A percentile compares a stretch with the other conserved stretches of the same genome.
These are phyloP conservation scores for Aquatica leii DNA, from an alignment of 2,888 invertebrate species.

Conservation along the genomic window DNA sequence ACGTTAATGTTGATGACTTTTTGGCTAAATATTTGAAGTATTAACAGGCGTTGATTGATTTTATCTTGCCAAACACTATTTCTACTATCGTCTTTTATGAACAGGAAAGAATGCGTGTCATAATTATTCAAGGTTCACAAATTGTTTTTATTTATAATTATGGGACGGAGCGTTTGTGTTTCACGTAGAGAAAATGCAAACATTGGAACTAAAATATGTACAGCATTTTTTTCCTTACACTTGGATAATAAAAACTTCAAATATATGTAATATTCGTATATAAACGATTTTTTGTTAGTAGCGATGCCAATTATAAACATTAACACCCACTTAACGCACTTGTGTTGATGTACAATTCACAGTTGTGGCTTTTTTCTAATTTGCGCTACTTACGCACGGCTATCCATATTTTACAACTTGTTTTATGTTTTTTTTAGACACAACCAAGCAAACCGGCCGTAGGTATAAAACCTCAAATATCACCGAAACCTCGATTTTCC, in stretches of 20 bases:
- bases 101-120: neutral
- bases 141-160: no score
- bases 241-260: no score
- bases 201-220: no score
- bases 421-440: slow-evolving; percentile 38
- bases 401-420: no score
- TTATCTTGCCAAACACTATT: no score
- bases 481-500: slow-evolving; percentile 61
- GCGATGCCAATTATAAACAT: neutral
- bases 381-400: neutral
- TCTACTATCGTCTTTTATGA: no score
- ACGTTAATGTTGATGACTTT: no score
- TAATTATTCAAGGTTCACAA: neutral
- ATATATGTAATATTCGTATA: neutral
- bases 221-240: no score
- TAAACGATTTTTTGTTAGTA: neutral
- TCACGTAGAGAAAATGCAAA: no score
- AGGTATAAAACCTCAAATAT: slow-evolving; percentile 62
- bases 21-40: no score
- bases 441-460: slow-evolving; percentile 61
- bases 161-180: no score
- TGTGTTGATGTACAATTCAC: neutral
- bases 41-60: no score
- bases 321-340: slow-evolving; percentile 10
- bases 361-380: neutral